A percentile compares a stretch with the other conserved stretches of the same genome.
phyloP scores from a whole-genome alignment of 2,113 vertebrate genomes.

The Amazona vittata region DNA sequence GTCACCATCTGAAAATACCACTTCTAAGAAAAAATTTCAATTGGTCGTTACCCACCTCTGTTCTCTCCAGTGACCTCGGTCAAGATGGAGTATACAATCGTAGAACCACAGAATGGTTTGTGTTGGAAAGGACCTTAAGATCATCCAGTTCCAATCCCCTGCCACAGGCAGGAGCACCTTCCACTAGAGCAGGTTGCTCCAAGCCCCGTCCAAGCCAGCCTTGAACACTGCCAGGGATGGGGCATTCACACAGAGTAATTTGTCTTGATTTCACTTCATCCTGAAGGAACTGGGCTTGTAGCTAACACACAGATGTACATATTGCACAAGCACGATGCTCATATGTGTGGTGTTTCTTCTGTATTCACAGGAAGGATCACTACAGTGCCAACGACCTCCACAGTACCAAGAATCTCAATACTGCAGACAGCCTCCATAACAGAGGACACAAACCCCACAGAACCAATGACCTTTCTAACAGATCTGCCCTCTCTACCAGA shows the following conservation, averaged over 20 bases:
- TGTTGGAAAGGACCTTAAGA: neutral
- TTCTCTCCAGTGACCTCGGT: neutral
- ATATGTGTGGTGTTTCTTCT: neutral
- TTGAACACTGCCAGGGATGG: neutral
- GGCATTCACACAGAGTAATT: neutral
- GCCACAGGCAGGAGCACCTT: neutral
- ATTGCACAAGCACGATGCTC: neutral
- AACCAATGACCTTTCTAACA: fast-evolving
- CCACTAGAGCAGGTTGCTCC: neutral
- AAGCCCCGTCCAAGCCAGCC: neutral
- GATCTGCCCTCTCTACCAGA: fast-evolving
- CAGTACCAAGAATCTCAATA: neutral
- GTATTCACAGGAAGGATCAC: neutral
- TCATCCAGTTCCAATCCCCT: neutral
- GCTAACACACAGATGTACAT: neutral
- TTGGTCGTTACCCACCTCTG: neutral
- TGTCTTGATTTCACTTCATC: neutral
- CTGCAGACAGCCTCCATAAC: fast-evolving
- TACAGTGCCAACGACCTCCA: neutral
- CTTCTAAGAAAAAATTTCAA: neutral
- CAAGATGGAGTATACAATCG: neutral
- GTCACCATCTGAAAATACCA: neutral
- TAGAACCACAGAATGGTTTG: neutral
- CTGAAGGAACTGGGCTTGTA: neutral
- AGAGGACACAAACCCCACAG: neutral